These are phyloP conservation scores for Actenoides hombroni DNA, from an alignment of 2,113 vertebrate species.

Conservation along the genomic window DNA sequence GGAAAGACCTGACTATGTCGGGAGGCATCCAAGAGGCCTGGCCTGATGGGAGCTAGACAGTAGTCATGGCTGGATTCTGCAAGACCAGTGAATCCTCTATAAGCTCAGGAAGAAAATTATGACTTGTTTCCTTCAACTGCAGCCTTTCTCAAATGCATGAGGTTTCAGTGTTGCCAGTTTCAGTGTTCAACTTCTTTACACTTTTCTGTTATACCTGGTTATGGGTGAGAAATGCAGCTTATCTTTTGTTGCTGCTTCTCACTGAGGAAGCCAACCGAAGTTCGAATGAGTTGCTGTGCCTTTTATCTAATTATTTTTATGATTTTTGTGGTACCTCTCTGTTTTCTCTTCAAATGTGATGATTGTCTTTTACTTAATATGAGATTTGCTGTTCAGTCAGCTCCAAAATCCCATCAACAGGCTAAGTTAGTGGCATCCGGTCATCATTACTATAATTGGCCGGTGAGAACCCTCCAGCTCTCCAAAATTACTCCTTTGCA, in stretches of 20 bases:
- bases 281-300: not conserved
- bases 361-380: not conserved
- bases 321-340: not conserved
- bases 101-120: not conserved
- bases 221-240: not conserved
- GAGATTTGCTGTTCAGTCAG: not conserved
- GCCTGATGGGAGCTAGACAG: not conserved
- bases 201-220: not conserved
- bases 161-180: not conserved
- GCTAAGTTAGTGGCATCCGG: not conserved
- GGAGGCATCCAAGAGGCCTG: not conserved
- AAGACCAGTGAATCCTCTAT: not conserved
- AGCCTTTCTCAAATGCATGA: not conserved
- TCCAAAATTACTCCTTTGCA: not conserved
- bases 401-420: not conserved
- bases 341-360: not conserved
- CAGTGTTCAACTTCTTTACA: not conserved
- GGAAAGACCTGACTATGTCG: not conserved
- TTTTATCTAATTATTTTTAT: not conserved
- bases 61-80: not conserved
- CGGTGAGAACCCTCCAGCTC: not conserved
- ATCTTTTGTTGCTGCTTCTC: not conserved
- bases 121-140: fast-evolving
- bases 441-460: not conserved
- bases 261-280: not conserved